Evolutionary conservation across 2,797 vertebrate species (phyloP), one percentile per base, ranked within the genome.

Genomic region (Lepus oiostolus): DNA sequence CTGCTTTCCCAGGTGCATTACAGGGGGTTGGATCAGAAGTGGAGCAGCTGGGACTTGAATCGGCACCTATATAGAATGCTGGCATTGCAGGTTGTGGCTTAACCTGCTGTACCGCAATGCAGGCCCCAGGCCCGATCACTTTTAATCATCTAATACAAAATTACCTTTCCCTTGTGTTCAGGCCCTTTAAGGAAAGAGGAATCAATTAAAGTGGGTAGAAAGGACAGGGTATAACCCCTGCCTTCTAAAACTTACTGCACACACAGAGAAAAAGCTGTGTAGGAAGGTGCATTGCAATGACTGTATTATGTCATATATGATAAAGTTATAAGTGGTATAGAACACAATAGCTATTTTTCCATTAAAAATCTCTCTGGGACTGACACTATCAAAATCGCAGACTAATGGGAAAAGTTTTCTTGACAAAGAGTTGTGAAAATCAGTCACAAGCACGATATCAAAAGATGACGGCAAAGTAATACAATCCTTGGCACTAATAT

Each of bases 61-160:
- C 8, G 8, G 42, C 42, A 47, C 42, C 42, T 47, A 47, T 9
- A 10, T 47, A 47, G 42, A 47, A 47, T 8, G 42, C 42, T 47
- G 42, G 42, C 42, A 47, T 47, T 47, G 42, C 42, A 47, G 42
- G 42, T 47, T 42, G 42, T 8, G 8, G 42, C 42, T 47, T 47
- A 47, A 47, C 42, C 42, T 47, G 42, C 42, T 9, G 9, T 9
- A 47, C 7, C 42, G 42, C 42, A 47, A 47, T 60, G 16, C 58
- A 17, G 58, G 58, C 22, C 19, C 58, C 58, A 60, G 28, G 14
- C 14, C 32, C 5, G 22, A 42, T 28, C 16, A 2, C 88, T 93
- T 93, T 80, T 58, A 75, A 63, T 68, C 32, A 83, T 68, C 65
- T 54, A 32, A 68, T 80, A 84, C 16, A 68, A 76, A 79, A 86